These are phyloP conservation scores for Drosophila cognata DNA, from an alignment of 2,888 invertebrate species.

Conservation along the genomic window DNA sequence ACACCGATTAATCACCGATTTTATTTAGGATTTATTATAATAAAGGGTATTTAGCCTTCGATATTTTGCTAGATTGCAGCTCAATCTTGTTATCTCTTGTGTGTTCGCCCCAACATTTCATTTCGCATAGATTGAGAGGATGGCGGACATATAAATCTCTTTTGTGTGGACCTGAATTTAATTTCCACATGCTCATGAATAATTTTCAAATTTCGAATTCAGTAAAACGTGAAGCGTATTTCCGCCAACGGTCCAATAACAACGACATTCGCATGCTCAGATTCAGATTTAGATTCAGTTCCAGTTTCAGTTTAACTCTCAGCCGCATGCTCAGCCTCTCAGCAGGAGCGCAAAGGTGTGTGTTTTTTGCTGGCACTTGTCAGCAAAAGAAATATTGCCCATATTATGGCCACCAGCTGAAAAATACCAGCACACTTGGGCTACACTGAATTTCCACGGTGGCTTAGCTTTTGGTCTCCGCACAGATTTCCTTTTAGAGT, in stretches of 20 bases:
- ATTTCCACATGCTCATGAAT: constrained; percentile 83
- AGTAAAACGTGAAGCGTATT: constrained; percentile 79
- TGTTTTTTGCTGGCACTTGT: constrained; percentile 53
- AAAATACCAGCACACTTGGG: constrained; percentile 50
- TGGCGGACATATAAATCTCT: constrained; percentile 80
- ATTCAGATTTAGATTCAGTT: constrained; percentile 2
- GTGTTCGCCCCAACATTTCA: constrained; percentile 59
- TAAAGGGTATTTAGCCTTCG: constrained; percentile 18
- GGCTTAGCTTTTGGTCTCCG: constrained; percentile 4
- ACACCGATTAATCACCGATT: neutral
- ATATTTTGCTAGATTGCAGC: neutral
- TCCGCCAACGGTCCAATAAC: constrained; percentile 58
- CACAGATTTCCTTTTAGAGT: constrained; percentile 57
- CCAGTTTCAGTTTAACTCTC: constrained; percentile 11
- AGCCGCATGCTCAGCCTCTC: constrained; percentile 14
- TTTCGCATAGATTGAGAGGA: constrained; percentile 60
- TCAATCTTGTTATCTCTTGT: constrained; percentile 16
- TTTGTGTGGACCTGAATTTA: constrained; percentile 82
- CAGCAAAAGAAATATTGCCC: constrained; percentile 74
- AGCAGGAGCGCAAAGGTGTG: constrained; percentile 35
- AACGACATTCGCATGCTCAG: constrained; percentile 28
- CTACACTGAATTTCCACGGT: constrained; percentile 24
- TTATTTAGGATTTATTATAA: neutral
- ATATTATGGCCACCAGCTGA: constrained; percentile 58
- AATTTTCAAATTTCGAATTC: constrained; percentile 83